A percentile compares a stretch with the other conserved stretches of the same genome.
Conservation (phyloP, 1,140 invertebrate species). For the Triops longicaudatus region DNA sequence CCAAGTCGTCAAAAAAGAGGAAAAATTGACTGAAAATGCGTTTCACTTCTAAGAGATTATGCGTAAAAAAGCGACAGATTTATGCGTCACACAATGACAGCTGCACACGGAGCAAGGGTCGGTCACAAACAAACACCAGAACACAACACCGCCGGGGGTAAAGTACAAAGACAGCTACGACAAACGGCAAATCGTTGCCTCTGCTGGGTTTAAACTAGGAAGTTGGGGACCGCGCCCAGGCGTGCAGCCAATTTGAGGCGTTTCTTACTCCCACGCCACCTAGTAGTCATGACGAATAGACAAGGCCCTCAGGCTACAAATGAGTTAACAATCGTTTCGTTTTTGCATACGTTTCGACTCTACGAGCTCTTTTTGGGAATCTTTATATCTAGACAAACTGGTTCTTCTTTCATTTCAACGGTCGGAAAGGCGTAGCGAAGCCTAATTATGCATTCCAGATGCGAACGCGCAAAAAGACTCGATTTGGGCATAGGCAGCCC, state of each 20-base stretch:
- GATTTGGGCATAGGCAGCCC: not conserved
- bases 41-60: not conserved
- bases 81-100: not conserved
- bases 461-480: not conserved
- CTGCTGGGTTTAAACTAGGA: slow-evolving; percentile 4
- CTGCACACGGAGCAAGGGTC: not conserved
- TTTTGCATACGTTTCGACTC: too few relatives aligned
- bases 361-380: not conserved
- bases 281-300: not conserved
- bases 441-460: not conserved
- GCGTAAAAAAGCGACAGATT: not conserved
- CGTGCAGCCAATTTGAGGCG: not conserved
- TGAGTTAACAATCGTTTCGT: too few relatives aligned
- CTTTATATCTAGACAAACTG: not conserved
- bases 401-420: not conserved
- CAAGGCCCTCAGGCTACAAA: too few relatives aligned
- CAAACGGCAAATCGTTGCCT: not conserved
- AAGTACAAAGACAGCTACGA: not conserved
- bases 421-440: not conserved
- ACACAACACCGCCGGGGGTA: slow-evolving; percentile 3
- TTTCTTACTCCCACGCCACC: not conserved
- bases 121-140: slow-evolving; percentile 1
- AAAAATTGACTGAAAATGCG: not conserved
- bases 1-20: not conserved
- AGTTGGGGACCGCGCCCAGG: slow-evolving; percentile 10